Evolutionary conservation across 1,140 invertebrate genomes (phyloP).

Genomic region (Atta cephalotes): DNA sequence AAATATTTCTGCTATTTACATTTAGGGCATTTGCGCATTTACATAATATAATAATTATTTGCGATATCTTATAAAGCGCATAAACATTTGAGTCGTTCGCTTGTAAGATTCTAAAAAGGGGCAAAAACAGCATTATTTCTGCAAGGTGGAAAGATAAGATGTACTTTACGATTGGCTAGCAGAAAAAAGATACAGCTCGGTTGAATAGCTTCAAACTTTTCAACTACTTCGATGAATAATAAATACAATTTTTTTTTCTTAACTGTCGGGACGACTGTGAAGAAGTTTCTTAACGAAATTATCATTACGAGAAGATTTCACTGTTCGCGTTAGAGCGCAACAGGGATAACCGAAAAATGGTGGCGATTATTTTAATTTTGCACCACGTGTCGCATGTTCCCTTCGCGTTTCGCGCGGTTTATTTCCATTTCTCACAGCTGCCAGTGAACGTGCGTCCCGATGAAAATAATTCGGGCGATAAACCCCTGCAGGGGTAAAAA

Average conservation of each 20-base stretch:
- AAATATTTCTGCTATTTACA: neutral
- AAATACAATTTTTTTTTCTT: conserved; percentile 19
- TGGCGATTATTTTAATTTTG: conserved; percentile 42
- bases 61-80: neutral
- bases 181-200: conserved; percentile 31
- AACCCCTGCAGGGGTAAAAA: conserved; percentile 53
- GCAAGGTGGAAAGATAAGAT: neutral
- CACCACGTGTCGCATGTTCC: neutral
- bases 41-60: neutral
- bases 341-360: conserved; percentile 15
- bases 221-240: conserved; percentile 28
- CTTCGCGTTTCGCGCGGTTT: conserved; percentile 22
- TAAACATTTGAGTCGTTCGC: conserved; percentile 8
- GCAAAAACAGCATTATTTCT: neutral
- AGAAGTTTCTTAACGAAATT: conserved; percentile 46
- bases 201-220: conserved; percentile 51
- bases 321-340: neutral
- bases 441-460: conserved; percentile 13
- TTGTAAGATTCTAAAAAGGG: neutral
- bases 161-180: conserved; percentile 25
- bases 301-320: neutral
- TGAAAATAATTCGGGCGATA: conserved; percentile 64
- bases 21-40: neutral
- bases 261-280: conserved; percentile 1
- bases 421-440: conserved; percentile 52